Evolutionary conservation across 92 coral and sea anemone species (phyloP), one percentile per base, ranked within the genome.

Genomic region (Palythoa caribaeorum): DNA sequence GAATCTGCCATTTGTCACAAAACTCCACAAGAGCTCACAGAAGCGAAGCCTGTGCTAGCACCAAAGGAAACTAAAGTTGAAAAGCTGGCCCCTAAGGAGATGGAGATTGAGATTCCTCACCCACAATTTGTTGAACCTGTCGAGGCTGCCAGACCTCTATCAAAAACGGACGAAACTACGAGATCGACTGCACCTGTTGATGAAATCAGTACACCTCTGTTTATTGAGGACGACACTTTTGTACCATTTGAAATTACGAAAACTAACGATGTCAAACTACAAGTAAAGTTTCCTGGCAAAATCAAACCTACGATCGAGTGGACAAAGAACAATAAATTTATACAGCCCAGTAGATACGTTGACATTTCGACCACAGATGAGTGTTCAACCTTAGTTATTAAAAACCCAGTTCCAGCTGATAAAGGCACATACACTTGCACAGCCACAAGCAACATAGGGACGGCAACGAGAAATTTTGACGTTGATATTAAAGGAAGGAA

Each of bases 241-340:
- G 90, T 83, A 70, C 91, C 91, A 68, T 89, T 90, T 48, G 80
- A 93, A 65, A 90, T 96, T 28, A 93, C 97, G 3, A 92, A 93
- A 59, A 91, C 89, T 62, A 94, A 97, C 2, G 98, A 96, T 87
- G 92, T 96, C 14, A 94, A 90, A 77, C 87, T 96, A 38, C 93
- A 94, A 70, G 98, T 95, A 5, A 88, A 89, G 51, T 92, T 96
- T 50, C 91, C 87, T 73, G 96, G 98, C 12, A 76, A 84, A 39
- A 90, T 93, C 39, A 75, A 87, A 44, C 95, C 98, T 1, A 88
- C 77, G 40, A 89, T 93, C 55, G 93, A 93, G 39, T 94, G 98
- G 98, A 76, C 88, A 35, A 94, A 93, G 71, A 94, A 96, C 85
- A 96, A 92, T 37, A 86, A 88, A 71, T 88, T 88, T 19, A 37